Base-by-base conservation (phyloP, 2,888 invertebrate species). In the Dynastes tityus region DNA sequence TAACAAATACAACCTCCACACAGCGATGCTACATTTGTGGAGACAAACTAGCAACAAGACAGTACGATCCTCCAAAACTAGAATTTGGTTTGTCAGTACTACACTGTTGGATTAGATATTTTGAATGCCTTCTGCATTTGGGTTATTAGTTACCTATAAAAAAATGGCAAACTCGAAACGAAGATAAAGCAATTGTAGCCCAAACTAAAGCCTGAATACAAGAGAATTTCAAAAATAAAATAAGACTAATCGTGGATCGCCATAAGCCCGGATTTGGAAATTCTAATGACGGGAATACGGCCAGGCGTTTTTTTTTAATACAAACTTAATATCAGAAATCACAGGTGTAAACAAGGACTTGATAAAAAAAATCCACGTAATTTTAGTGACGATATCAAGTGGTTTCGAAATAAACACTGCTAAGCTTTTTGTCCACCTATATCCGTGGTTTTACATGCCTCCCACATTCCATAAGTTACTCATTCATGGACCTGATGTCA, bases 141-240 rank as follows among this genome's bases (percentile, higher is more conserved):
- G 49, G 80, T 73, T 1, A n/a, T n/a, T n/a, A n/a, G n/a, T n/a
- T n/a, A n/a, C n/a, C n/a, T n/a, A 27, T 82, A 32, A 71, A 83
- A 68, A 82, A 81, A 67, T 83, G 83, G 83, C 80, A 80, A 80
- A 81, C 80, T 64, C 80, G 82, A 79, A 78, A 78, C 32, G 68
- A 79, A 9, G 79, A 82, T 45, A 82, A 81, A 76, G 40, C 80
- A 78, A 68, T 79, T 61, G 79, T 79, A 4, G 40, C 45, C 13
- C 22, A 78, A 71, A 80, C 68, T 53, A 82, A 82, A 51, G 40
- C 27, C 11, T 9, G 61, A 3, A 83, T 80, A 67, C 82, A 82
- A 80, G 53, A 79, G 22, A 75, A 79, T 58, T 82, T 83, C 78
- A 79, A 71, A 73, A 64, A 76, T 70, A 40, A 70, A 79, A 32